phyloP scores from a whole-genome alignment of 2,113 vertebrate species.

The Apteryx owenii region DNA sequence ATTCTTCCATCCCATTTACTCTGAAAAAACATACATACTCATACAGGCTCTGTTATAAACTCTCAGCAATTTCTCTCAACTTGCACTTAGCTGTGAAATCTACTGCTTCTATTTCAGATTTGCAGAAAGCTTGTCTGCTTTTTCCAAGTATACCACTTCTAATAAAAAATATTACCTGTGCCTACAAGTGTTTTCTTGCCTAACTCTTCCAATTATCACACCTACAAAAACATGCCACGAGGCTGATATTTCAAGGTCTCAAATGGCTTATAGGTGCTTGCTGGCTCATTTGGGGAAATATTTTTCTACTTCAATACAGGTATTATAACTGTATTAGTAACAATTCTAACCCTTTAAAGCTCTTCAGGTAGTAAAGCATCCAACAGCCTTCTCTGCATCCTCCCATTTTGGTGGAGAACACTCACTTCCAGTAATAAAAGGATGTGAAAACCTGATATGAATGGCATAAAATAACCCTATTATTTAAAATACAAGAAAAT shows the following conservation, averaged over 20 bases:
- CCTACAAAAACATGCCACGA: neutral
- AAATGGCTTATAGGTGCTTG: slow-evolving; percentile 15
- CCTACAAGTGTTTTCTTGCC: slow-evolving; percentile 16
- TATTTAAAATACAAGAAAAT: neutral
- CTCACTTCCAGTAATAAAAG: neutral
- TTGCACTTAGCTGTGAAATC: neutral
- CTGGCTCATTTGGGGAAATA: neutral
- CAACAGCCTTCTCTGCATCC: neutral
- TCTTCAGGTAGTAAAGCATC: neutral
- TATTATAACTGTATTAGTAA: neutral
- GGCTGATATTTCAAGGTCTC: neutral
- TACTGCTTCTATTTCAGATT: slow-evolving; percentile 19
- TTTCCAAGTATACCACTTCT: neutral
- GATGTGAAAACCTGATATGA: neutral
- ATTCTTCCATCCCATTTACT: neutral
- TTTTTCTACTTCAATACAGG: neutral
- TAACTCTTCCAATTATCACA: slow-evolving; percentile 12
- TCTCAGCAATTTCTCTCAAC: neutral
- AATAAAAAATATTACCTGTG: slow-evolving; percentile 32
- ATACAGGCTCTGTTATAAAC: neutral
- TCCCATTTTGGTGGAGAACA: neutral
- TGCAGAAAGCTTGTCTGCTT: neutral
- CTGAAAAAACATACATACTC: neutral
- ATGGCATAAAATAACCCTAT: neutral
- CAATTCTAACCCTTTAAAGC: neutral